Percentiles rank a stretch among this genome's conserved stretches.
phyloP scores from a whole-genome alignment of 2,113 vertebrate genomes.

The Hydrochoerus hydrochaeris region DNA sequence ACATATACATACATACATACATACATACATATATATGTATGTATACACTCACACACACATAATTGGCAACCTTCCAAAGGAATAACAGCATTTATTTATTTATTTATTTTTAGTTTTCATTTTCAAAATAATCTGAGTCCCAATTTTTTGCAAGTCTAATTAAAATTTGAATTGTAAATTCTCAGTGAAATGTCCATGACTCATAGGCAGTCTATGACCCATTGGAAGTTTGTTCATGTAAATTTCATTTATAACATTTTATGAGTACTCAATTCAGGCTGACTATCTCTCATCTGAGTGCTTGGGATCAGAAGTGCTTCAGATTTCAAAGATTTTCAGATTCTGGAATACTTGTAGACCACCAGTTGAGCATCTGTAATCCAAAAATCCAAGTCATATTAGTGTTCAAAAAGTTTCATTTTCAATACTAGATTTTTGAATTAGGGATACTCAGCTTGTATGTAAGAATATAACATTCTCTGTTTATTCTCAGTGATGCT shows the following conservation, averaged over 20 bases:
- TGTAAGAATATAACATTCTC: not conserved
- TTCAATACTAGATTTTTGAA: not conserved
- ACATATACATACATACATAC: too few species aligned
- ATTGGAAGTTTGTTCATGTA: not conserved
- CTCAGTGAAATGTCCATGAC: not conserved
- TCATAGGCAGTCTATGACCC: not conserved
- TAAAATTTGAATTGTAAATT: conserved; percentile 42
- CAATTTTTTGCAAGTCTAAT: not conserved
- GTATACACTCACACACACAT: not conserved
- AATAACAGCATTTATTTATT: not conserved
- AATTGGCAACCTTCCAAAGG: not conserved
- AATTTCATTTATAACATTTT: conserved; percentile 50
- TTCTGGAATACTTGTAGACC: not conserved
- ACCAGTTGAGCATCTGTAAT: not conserved
- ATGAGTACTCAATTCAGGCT: not conserved
- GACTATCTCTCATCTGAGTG: not conserved
- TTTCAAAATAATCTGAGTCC: not conserved
- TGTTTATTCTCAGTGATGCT: not conserved
- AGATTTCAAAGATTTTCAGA: not conserved
- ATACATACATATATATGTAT: too few species aligned
- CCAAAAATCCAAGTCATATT: not conserved
- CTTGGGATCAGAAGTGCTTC: not conserved
- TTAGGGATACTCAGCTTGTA: not conserved
- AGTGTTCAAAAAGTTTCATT: not conserved
- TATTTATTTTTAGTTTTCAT: conserved; percentile 4